Evolutionary conservation across 2,888 invertebrate species (phyloP), one percentile per base, ranked within the genome.

Genomic region (Clitarchus hookeri): DNA sequence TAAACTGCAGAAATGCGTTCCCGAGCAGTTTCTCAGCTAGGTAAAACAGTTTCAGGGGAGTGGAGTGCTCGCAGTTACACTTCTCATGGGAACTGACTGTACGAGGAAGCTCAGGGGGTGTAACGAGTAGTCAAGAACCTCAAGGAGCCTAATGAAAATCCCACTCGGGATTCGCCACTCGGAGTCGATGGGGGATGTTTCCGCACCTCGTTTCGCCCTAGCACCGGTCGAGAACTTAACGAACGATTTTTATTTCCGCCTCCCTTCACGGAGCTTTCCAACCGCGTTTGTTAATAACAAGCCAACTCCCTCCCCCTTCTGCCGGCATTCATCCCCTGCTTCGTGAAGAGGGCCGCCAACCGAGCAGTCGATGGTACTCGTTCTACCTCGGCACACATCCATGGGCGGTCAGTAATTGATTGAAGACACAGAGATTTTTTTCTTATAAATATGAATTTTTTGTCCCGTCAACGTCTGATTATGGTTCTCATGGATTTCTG

Each of bases 101-200:
- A 48, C 48, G 2, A 2, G 48, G 36, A 36, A 36, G 53, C 53
- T 53, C 53, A 1, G 4, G 65, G 65, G 65, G 19, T 65, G 65
- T n/a, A 65, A n/a, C 6, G 65, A 65, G n/a, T 8, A n/a, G 65
- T n/a, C 23, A 23, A 65, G 65, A 65, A 65, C 65, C n/a, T n/a
- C 65, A 65, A 65, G 65, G 65, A n/a, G 65, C n/a, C 65, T 65
- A 65, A 65, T 65, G 65, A 65, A n/a, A n/a, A 65, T 65, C 16
- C 65, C 65, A 65, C 65, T 65, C 1, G 65, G 65, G 65, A 65
- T 65, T 65, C 65, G 0, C 65, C 65, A 65, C 65, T 65, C n/a
- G 23, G 23, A 16, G 65, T 65, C 65, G 0, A 65, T 65, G 65
- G 65, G 65, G 12, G 65, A 19, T 65, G 65, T 65, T 65, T 65